A percentile compares a stretch with the other conserved stretches of the same genome.
Evolutionary conservation across 2,888 invertebrate genomes (phyloP).

Genomic region (Theretra japonica): DNA sequence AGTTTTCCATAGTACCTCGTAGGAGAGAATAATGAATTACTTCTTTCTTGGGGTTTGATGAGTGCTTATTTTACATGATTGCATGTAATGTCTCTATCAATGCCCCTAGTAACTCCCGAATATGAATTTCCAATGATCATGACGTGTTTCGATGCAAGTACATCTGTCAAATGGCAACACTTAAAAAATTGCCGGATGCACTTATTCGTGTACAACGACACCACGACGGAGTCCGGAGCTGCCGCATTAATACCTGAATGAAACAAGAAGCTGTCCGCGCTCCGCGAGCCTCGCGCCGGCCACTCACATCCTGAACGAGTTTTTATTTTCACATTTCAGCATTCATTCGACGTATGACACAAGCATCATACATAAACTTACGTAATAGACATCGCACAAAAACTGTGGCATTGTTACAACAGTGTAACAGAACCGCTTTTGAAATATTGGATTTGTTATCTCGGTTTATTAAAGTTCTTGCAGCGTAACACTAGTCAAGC

Average conservation of each 20-base stretch:
- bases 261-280: constrained; percentile 49
- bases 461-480: constrained; percentile 19
- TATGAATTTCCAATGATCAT: too few species aligned
- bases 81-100: not conserved
- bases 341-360: constrained; percentile 13
- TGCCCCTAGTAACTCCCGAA: not conserved
- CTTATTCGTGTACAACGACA: constrained; percentile 37
- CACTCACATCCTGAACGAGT: constrained; percentile 47
- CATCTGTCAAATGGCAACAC: not conserved
- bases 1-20: too few species aligned
- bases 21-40: not conserved
- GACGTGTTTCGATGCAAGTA: not conserved
- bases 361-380: constrained; percentile 20
- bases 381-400: constrained; percentile 13
- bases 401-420: constrained; percentile 19
- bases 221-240: constrained; percentile 41
- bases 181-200: constrained; percentile 25
- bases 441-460: constrained; percentile 26
- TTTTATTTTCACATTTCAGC: constrained; percentile 50
- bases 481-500: constrained; percentile 20
- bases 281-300: constrained; percentile 20
- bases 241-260: constrained; percentile 50
- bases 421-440: constrained; percentile 18
- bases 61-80: not conserved
- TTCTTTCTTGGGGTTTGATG: not conserved